Evolutionary conservation across 2,797 vertebrate genomes (phyloP), one percentile per base, ranked within the genome.

Genomic region (Vultur gryphus): DNA sequence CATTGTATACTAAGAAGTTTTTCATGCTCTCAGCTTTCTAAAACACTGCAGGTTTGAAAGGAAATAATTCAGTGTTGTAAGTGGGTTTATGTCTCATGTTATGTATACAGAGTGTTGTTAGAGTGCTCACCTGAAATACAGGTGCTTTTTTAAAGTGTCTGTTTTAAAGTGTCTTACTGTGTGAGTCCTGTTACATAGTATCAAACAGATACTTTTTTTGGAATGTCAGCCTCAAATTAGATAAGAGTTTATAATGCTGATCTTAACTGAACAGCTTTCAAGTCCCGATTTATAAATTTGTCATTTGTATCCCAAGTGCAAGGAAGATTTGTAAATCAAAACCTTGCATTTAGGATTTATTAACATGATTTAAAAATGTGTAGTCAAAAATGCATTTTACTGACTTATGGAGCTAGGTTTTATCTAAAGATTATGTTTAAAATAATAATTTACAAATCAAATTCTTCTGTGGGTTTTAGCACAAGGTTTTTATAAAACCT

Each of bases 1-100:
- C n/a, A 76, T 67, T 49, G 8, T 87, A 55, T 70, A 48, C 29
- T 65, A 85, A 76, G 78, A 84, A 72, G 11, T 59, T 67, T 80
- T 79, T 31, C 25, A 8, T 51, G n/a, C 31, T 59, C 21, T 78
- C 64, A 93, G 46, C 16, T 80, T 87, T 78, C 61, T 59, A 70
- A 94, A 90, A 43, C 44, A 73, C 69, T 77, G 17, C 20, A 65
- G 35, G 18, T 70, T 69, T 49, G 25, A 92, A 92, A 82, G 23
- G 57, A 93, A 93, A 95, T 57, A 88, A 82, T 75, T 92, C 69
- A 61, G 16, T 52, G 49, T 81, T 82, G 17, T 43, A 89, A 75
- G 67, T 54, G 46, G 5, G 28, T 87, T 94, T 79, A 78, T 87
- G n/a, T 23, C 16, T 93, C 41, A 25, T 88, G 94, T 94, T 94